These are phyloP conservation scores for Sebastes diaconus DNA, from an alignment of 2,797 vertebrate species.

Conservation along the genomic window DNA sequence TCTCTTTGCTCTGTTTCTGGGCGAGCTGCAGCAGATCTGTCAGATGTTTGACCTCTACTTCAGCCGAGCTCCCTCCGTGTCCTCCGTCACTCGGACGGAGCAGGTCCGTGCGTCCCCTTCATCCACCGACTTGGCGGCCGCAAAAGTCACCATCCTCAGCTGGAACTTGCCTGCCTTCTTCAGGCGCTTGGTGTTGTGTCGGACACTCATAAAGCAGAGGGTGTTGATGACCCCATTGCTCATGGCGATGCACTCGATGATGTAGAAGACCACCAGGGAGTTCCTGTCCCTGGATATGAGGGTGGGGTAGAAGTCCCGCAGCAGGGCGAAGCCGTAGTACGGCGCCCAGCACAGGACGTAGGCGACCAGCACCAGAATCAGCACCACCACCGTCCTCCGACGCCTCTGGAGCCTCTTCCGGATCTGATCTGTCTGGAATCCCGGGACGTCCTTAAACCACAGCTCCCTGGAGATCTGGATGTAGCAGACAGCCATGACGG, in stretches of 20 bases:
- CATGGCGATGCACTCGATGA: constrained; percentile 95
- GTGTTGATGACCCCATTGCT: constrained; percentile 97
- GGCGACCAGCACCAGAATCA: constrained; percentile 88
- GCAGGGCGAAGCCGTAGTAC: constrained; percentile 89
- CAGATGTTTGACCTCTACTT: constrained; percentile 2
- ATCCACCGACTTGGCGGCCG: constrained; percentile 35
- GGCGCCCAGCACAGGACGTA: constrained; percentile 95
- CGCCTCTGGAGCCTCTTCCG: constrained; percentile 85
- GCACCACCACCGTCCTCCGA: constrained; percentile 88
- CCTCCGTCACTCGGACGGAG: constrained; percentile 62
- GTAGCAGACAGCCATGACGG: constrained; percentile 90
- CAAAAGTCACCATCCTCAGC: constrained; percentile 29
- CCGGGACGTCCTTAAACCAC: constrained; percentile 94
- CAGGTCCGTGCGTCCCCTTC: constrained; percentile 58
- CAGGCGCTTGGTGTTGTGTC: constrained; percentile 85
- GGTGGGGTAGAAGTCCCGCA: constrained; percentile 92
- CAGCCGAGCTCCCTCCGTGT: not conserved
- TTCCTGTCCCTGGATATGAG: constrained; percentile 90
- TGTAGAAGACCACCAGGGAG: constrained; percentile 92
- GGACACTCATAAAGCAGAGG: constrained; percentile 89
- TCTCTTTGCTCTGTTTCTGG: not conserved
- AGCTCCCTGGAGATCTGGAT: constrained; percentile 89
- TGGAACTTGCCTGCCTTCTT: constrained; percentile 67
- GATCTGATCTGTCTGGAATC: constrained; percentile 93
- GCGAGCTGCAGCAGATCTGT: not conserved